A percentile compares a stretch with the other conserved stretches of the same genome.
Conservation (phyloP, 1,140 invertebrate genomes). For the Paramacrobiotus metropolitanus region DNA sequence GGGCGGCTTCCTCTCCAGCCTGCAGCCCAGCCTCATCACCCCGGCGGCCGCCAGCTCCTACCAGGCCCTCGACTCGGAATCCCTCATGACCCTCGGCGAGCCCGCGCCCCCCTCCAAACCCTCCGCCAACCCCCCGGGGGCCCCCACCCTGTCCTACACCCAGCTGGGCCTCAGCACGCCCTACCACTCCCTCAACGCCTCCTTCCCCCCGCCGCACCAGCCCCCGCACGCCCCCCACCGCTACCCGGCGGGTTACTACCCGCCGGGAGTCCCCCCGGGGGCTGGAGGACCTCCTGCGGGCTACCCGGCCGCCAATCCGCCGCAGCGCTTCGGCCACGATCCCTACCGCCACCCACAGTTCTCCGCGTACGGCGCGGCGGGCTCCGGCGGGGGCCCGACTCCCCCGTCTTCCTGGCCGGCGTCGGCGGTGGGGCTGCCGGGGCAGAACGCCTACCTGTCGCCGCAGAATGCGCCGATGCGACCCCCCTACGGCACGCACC, state of each 20-base stretch:
- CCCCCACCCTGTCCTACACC: neutral
- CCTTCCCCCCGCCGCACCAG: neutral
- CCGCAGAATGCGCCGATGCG: neutral
- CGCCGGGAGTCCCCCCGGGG: neutral
- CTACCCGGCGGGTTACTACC: neutral
- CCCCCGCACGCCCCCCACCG: neutral
- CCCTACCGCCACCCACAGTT: neutral
- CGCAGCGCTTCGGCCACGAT: neutral
- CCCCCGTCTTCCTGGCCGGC: too few species aligned
- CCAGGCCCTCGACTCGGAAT: neutral
- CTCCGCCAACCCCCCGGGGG: neutral
- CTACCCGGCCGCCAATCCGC: neutral
- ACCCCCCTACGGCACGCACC: neutral
- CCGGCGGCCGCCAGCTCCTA: neutral
- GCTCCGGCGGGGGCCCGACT: neutral
- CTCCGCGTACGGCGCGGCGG: neutral
- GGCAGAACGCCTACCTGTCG: too few species aligned
- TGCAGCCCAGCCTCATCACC: neutral
- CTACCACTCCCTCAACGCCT: neutral
- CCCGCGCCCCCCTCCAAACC: neutral
- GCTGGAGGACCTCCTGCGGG: too few species aligned
- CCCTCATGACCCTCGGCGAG: slow-evolving; percentile 1
- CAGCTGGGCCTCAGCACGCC: neutral
- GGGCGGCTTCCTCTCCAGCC: neutral
- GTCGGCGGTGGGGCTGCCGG: neutral